Conservation (phyloP, 2,888 invertebrate species). For the Silvanus unidentatus region DNA sequence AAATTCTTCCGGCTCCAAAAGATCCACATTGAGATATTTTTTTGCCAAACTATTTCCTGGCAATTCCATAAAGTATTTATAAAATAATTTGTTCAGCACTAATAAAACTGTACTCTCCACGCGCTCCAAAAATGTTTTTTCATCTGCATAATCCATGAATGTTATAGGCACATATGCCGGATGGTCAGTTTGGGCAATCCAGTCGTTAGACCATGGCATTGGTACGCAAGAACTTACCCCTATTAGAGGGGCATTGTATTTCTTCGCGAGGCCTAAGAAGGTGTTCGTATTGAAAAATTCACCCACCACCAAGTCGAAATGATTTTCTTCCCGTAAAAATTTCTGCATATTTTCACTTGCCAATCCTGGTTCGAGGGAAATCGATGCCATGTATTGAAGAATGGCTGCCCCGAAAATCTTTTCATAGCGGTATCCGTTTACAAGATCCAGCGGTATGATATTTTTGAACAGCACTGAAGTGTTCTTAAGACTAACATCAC, state of each 20-base stretch:
- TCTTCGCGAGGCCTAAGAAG: conserved; percentile 59
- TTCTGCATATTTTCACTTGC: conserved; percentile 20
- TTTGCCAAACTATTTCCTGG: conserved; percentile 27
- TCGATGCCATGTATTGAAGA: conserved; percentile 10
- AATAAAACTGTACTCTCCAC: conserved; percentile 44
- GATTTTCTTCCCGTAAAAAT: conserved; percentile 45
- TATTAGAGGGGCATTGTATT: conserved; percentile 46
- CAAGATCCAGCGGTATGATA: background rate
- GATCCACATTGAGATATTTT: conserved; percentile 31
- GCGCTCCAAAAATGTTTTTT: conserved; percentile 39
- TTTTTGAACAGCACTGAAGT: background rate
- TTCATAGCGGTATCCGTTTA: conserved; percentile 5
- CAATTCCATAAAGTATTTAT: conserved; percentile 19
- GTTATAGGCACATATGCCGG: conserved; percentile 48
- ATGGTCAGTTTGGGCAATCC: conserved; percentile 49
- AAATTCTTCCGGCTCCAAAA: conserved; percentile 39
- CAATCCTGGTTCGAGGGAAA: conserved; percentile 13
- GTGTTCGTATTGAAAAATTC: conserved; percentile 69
- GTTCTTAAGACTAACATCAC: conserved; percentile 47
- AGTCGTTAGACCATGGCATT: conserved; percentile 48
- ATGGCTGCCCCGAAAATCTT: too few species aligned
- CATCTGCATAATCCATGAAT: conserved; percentile 40
- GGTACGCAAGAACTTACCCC: conserved; percentile 50
- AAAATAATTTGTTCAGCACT: conserved; percentile 22
- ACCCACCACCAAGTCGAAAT: conserved; percentile 62